Evolutionary conservation across 1,140 invertebrate genomes (phyloP), one percentile per base, ranked within the genome.

Genomic region (Paramacrobiotus metropolitanus): DNA sequence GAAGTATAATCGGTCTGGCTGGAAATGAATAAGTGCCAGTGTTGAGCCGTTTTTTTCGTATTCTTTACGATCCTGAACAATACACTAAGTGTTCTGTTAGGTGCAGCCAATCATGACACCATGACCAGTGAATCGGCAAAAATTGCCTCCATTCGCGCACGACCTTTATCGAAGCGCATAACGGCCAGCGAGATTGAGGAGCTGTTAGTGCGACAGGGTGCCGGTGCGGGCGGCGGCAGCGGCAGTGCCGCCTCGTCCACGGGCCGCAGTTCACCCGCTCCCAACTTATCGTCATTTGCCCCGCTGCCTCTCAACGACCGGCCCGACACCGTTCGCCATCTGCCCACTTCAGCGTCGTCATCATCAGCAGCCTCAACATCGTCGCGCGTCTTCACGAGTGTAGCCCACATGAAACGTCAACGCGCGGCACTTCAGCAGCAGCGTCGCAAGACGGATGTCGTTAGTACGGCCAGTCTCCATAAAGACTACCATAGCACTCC

Each of bases 351-450:
- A 15, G 61, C 64, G 1, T 64, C 66, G n/a, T 63, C 67, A 0
- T 76, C 77, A 15, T 75, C 76, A 62, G 83, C 82, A 15, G 21
- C 24, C 30, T 29, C 80, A 45, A 79, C 80, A 67, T 79, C 78
- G 29, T 76, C 79, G 1, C 77, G 83, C 67, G 87, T 92, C 29
- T 93, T 92, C 73, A 85, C 86, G 45, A 92, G 87, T 71, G 87
- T 93, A 59, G 86, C 88, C 0, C 87, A 92, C 73, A 93, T 93
- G 88, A 93, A 93, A 74, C 79, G 85, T 79, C 78, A 65, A 71
- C 80, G 77, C 67, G 85, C 84, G 78, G 83, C 83, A 77, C 77
- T 66, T 45, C 62, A 44, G 63, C 64, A 63, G 29, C 65, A 29
- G 48, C 65, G 59, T 61, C 31, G 60, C 44, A 44, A 29, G 31